Evolutionary conservation across 2,888 invertebrate species (phyloP).

Genomic region (Exocentrus adspersus): DNA sequence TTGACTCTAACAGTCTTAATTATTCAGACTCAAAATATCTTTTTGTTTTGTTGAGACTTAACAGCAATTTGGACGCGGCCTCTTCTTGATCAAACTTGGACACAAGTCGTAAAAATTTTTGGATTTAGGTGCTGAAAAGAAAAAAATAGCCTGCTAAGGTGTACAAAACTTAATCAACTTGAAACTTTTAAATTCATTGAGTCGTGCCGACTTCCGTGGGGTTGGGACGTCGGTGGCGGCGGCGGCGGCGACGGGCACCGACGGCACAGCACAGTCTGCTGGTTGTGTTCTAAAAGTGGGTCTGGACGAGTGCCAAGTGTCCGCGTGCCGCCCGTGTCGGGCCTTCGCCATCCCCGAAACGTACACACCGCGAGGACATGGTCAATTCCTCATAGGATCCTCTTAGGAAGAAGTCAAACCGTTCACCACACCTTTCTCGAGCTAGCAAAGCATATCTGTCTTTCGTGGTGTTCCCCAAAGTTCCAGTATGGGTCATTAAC

Average conservation of each 20-base stretch:
- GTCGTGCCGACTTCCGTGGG: conserved; percentile 11
- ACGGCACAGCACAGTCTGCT: conserved; percentile 51
- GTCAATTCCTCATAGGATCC: conserved; percentile 31
- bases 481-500: no score
- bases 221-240: conserved; percentile 2
- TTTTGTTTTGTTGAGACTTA: no score
- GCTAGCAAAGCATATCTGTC: no score
- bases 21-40: no score
- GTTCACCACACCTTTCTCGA: no score
- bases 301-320: conserved; percentile 56
- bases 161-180: neutral
- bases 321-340: conserved; percentile 57
- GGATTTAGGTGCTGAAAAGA: no score
- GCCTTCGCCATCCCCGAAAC: conserved; percentile 46
- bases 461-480: no score
- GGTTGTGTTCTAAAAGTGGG: conserved; percentile 59
- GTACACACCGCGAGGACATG: conserved; percentile 30
- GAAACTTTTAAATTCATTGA: conserved; percentile 4
- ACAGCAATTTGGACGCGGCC: no score
- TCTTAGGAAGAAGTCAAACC: neutral
- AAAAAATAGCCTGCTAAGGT: no score
- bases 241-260: conserved; percentile 27
- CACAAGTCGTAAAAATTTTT: no score
- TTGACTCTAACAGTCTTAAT: no score
- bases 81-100: no score